Evolutionary conservation across 2,888 invertebrate genomes (phyloP).

Genomic region (Drosophila recens): DNA sequence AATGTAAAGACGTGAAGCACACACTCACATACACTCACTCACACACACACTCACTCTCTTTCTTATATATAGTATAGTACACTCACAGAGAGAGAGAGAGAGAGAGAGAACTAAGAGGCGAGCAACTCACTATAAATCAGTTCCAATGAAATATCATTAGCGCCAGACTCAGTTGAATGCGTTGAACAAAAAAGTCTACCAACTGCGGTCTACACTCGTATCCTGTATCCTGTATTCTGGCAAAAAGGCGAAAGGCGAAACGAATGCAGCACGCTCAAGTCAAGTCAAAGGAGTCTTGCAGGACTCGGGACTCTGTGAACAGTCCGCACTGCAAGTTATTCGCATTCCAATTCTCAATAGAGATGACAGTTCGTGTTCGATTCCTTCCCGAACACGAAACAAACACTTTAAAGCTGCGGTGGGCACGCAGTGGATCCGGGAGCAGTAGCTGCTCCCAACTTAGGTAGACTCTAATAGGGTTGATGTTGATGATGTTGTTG

Average conservation of each 20-base stretch:
- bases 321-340: neutral
- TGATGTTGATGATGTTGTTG: too few species aligned
- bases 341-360: conserved; percentile 20
- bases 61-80: neutral
- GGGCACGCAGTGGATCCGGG: too few species aligned
- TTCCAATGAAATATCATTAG: conserved; percentile 77
- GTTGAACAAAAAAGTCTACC: conserved; percentile 30
- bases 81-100: conserved; percentile 14
- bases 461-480: too few species aligned
- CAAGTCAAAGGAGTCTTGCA: conserved; percentile 16
- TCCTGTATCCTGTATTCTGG: neutral
- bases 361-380: neutral
- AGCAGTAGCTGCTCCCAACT: too few species aligned
- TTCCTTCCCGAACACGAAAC: too few species aligned
- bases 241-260: conserved; percentile 37
- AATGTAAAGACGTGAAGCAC: conserved; percentile 25
- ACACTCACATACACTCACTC: too few species aligned
- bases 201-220: conserved; percentile 22
- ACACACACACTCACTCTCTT: neutral
- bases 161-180: conserved; percentile 38
- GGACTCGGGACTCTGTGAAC: neutral
- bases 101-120: conserved; percentile 34
- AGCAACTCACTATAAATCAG: conserved; percentile 71
- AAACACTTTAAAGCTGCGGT: too few species aligned
- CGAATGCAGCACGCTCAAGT: conserved; percentile 26